Conservation (phyloP, 2,888 invertebrate genomes). For the Drosophila cracens region DNA sequence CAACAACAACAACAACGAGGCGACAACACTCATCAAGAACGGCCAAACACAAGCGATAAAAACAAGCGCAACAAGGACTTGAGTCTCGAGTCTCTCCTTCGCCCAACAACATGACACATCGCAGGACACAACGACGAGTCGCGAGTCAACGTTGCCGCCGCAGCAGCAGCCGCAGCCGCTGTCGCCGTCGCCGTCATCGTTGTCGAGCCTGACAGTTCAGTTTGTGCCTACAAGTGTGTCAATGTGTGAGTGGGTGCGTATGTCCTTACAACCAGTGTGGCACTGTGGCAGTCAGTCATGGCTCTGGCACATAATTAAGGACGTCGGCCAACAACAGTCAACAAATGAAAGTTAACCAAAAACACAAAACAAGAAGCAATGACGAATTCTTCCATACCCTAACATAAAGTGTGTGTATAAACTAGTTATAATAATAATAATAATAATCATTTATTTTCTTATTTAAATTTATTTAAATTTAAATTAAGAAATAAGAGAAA, state of each 20-base stretch:
- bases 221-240: constrained; percentile 46
- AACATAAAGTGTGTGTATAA: neutral
- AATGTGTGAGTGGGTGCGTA: constrained; percentile 31
- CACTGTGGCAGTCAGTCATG: constrained; percentile 76
- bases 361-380: neutral
- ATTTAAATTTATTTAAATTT: too few relatives aligned
- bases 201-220: constrained; percentile 56
- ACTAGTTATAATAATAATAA: neutral
- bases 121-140: constrained; percentile 51
- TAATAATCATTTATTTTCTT: neutral
- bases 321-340: constrained; percentile 63
- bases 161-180: neutral
- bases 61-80: constrained; percentile 81
- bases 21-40: constrained; percentile 76
- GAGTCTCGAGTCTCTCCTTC: constrained; percentile 60
- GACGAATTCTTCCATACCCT: constrained; percentile 30
- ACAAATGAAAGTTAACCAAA: constrained; percentile 45
- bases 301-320: constrained; percentile 79
- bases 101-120: constrained; percentile 68
- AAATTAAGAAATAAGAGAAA: neutral
- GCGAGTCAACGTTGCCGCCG: constrained; percentile 38
- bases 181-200: constrained; percentile 13
- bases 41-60: constrained; percentile 77
- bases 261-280: constrained; percentile 64
- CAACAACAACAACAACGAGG: constrained; percentile 52